These are phyloP conservation scores for Macaria notata DNA, from an alignment of 2,888 invertebrate genomes.

Conservation along the genomic window DNA sequence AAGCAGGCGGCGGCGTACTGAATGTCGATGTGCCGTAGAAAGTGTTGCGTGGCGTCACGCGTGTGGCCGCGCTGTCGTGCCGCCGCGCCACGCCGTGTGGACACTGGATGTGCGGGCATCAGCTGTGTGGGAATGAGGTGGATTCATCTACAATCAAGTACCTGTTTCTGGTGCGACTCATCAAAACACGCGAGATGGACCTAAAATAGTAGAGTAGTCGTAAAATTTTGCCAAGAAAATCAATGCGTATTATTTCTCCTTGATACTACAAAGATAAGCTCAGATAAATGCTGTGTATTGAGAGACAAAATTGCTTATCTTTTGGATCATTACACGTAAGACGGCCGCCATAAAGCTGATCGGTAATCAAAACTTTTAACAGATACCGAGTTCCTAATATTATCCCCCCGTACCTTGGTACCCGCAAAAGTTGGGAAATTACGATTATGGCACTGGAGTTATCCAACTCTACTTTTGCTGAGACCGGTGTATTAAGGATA, in stretches of 20 bases:
- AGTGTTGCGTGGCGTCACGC: slow-evolving; percentile 33
- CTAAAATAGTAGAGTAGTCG: no score
- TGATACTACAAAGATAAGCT: no score
- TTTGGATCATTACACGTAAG: slow-evolving; percentile 26
- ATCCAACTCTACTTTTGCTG: slow-evolving; percentile 45
- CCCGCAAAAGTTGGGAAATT: slow-evolving; percentile 45
- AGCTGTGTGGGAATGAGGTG: slow-evolving; percentile 9
- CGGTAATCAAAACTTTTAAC: slow-evolving; percentile 35
- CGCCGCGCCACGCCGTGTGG: slow-evolving; percentile 14
- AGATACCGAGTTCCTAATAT: slow-evolving; percentile 51
- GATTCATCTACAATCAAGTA: neutral
- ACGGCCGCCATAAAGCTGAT: slow-evolving; percentile 30
- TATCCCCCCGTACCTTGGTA: slow-evolving; percentile 31
- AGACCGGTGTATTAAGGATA: slow-evolving; percentile 38
- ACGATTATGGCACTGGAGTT: slow-evolving; percentile 50
- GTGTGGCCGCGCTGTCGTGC: slow-evolving; percentile 8
- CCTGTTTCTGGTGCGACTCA: no score
- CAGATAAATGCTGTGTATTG: slow-evolving; percentile 2
- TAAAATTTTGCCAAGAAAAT: no score
- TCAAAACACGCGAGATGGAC: no score
- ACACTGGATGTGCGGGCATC: neutral
- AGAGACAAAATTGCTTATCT: slow-evolving; percentile 24
- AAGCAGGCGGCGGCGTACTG: slow-evolving; percentile 23
- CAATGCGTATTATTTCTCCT: no score
- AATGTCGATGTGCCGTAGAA: slow-evolving; percentile 31